Conservation (phyloP, 2,797 vertebrate genomes). For the Lepus townsendii region DNA sequence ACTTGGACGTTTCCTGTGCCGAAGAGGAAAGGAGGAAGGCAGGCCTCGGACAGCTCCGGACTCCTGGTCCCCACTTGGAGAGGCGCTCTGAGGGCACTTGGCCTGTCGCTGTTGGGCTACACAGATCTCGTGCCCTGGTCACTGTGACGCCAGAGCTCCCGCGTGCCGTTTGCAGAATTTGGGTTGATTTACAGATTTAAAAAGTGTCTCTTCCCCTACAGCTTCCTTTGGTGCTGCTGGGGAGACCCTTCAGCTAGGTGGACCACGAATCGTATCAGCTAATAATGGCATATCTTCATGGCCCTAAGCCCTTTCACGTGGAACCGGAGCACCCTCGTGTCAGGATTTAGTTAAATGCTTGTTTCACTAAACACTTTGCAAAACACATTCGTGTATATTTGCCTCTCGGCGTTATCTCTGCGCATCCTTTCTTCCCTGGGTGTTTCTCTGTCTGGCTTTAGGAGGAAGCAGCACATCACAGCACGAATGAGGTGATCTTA, state of each 20-base stretch:
- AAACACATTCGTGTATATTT: background rate
- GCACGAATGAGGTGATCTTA: background rate
- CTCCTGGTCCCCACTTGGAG: background rate
- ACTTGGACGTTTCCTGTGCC: background rate
- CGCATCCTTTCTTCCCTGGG: background rate
- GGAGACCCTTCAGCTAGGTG: background rate
- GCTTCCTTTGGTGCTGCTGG: background rate
- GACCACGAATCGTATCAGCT: background rate
- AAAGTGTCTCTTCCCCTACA: background rate
- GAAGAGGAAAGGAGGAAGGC: background rate
- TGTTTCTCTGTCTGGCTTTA: slow-evolving; percentile 14
- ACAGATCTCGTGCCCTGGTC: background rate
- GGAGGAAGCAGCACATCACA: slow-evolving; percentile 1
- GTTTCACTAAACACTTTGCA: background rate
- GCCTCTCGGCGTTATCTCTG: background rate
- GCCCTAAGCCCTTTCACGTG: background rate
- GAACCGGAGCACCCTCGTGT: background rate
- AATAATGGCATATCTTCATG: background rate
- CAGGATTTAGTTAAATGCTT: background rate
- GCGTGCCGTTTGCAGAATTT: slow-evolving; percentile 14
- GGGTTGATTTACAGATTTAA: background rate
- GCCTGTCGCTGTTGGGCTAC: background rate
- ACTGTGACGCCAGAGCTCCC: background rate
- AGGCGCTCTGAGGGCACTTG: background rate
- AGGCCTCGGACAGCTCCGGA: background rate